phyloP scores from a whole-genome alignment of 2,888 invertebrate genomes.

The Brassicogethes aeneus region DNA sequence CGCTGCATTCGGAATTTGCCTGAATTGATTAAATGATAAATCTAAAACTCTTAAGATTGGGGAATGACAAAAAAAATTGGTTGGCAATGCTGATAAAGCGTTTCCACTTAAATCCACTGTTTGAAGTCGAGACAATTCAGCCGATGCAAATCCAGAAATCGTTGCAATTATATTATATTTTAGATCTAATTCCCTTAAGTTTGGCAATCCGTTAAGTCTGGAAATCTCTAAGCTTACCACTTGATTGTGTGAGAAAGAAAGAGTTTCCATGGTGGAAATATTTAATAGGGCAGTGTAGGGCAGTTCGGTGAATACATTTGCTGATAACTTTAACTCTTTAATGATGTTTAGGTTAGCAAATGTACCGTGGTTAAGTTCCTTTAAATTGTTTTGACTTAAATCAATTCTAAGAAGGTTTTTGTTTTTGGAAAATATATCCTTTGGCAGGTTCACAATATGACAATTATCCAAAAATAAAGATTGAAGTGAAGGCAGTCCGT shows the following conservation, averaged over 20 bases:
- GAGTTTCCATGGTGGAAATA: constrained; percentile 62
- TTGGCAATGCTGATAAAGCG: constrained; percentile 63
- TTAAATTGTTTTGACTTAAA: constrained; percentile 60
- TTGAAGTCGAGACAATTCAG: constrained; percentile 63
- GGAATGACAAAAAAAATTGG: constrained; percentile 72
- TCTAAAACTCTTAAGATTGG: constrained; percentile 64
- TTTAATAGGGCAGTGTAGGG: constrained; percentile 73
- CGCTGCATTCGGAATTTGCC: constrained; percentile 68
- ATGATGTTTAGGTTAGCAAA: constrained; percentile 66
- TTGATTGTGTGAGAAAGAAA: constrained; percentile 60
- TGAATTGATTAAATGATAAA: constrained; percentile 68
- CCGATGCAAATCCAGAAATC: constrained; percentile 66
- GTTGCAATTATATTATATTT: constrained; percentile 67
- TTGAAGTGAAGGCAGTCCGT: constrained; percentile 70
- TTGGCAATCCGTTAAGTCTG: constrained; percentile 64
- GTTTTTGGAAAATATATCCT: constrained; percentile 65
- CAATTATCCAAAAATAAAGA: constrained; percentile 61
- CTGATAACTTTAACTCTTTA: constrained; percentile 66
- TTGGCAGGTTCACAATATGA: constrained; percentile 58
- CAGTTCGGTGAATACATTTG: constrained; percentile 64
- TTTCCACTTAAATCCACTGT: constrained; percentile 71
- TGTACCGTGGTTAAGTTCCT: constrained; percentile 59
- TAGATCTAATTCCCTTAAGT: constrained; percentile 65
- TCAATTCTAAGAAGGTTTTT: constrained; percentile 67
- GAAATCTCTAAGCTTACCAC: constrained; percentile 66